Evolutionary conservation across 2,113 vertebrate genomes (phyloP), one percentile per base, ranked within the genome.

Genomic region (Scytalopus superciliaris): DNA sequence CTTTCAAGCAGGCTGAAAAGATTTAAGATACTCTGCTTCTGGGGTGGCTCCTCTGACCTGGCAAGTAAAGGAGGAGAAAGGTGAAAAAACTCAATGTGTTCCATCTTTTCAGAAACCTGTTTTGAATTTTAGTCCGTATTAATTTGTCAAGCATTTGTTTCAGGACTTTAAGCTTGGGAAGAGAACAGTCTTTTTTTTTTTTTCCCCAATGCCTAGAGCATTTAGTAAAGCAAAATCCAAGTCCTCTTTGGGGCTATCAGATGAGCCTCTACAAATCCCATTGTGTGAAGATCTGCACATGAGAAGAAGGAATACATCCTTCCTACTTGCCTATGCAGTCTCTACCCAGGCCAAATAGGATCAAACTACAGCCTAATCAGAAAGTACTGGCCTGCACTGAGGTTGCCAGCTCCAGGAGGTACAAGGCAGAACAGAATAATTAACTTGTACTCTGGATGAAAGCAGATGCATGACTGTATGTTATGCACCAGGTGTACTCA

Each of bases 221-320:
- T 22, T 45, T 21, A 4, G 22, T 35, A 76, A 80, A 57, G 39
- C 30, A 30, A 75, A 74, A 47, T 39, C 12, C 35, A 23, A 39
- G 3, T 28, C 19, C 15, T 57, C n/a, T 45, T 18, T 44, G 11
- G 62, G 17, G 35, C 24, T 15, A 50, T 19, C 21, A 40, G 33
- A 56, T 64, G 11, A 69, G 22, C 16, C 7, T 64, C 30, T 40
- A 27, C 33, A 64, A 69, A 72, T 19, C 27, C 16, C 44, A 31
- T 1, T 1, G 1, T 16, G 30, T 31, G 14, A 39, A 14, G 10
- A 50, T 27, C 53, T 31, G 50, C 24, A 6, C 12, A 49, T 4
- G 14, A 66, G 19, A 60, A 47, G 28, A 21, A 53, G 21, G 8
- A 21, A 39, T 12, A 8, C 7, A 5, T 8, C 27, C 27, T 53